phyloP scores from a whole-genome alignment of 2,113 vertebrate species.

The Epinephelus fuscoguttatus region DNA sequence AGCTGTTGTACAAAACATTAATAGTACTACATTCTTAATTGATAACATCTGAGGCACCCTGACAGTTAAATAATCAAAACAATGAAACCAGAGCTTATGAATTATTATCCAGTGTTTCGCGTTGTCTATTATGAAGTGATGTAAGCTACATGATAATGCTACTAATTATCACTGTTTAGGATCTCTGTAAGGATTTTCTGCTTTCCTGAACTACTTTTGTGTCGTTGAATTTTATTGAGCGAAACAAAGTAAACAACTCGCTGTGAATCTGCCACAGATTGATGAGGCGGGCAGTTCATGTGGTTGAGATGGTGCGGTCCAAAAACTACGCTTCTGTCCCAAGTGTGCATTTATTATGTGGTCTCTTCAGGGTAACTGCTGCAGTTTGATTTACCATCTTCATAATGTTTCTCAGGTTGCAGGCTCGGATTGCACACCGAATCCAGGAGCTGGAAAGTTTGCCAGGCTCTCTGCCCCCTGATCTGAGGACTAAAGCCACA shows the following conservation, averaged over 20 bases:
- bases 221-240: background rate
- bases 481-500: slow-evolving; percentile 97
- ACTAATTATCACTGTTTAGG: background rate
- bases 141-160: background rate
- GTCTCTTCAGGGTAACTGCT: background rate
- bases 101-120: background rate
- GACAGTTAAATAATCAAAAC: background rate
- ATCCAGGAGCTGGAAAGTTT: slow-evolving; percentile 98
- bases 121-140: background rate
- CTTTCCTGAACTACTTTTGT: background rate
- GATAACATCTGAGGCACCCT: background rate
- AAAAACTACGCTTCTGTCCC: background rate
- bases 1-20: no score
- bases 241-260: slow-evolving; percentile 1
- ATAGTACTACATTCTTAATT: background rate
- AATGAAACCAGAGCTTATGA: background rate
- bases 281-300: background rate
- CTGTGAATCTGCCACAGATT: background rate
- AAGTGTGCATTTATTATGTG: background rate
- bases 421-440: slow-evolving; percentile 97
- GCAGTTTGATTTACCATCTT: background rate
- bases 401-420: slow-evolving; percentile 84
- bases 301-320: background rate
- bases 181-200: background rate
- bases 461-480: slow-evolving; percentile 94